These are phyloP conservation scores for Etia nguti DNA, from an alignment of 2,113 vertebrate species.

Conservation along the genomic window DNA sequence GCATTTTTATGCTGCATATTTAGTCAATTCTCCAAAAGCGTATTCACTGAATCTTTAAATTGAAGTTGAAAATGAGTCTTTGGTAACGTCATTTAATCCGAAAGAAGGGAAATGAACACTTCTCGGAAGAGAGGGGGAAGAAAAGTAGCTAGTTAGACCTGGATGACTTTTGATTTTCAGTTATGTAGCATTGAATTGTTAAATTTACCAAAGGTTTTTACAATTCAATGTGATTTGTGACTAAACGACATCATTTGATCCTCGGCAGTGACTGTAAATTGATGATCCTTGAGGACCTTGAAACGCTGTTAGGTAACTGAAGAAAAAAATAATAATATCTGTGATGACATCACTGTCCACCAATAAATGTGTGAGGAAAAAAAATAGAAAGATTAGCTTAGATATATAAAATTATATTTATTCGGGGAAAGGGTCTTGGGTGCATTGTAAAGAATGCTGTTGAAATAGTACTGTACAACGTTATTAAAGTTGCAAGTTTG, in stretches of 20 bases:
- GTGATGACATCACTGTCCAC: slow-evolving; percentile 43
- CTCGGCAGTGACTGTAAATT: slow-evolving; percentile 47
- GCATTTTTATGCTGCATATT: slow-evolving; percentile 85
- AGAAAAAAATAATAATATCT: slow-evolving; percentile 3
- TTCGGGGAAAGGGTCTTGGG: slow-evolving; percentile 30
- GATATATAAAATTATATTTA: slow-evolving; percentile 56
- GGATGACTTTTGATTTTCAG: slow-evolving; percentile 21
- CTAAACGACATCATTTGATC: slow-evolving; percentile 29
- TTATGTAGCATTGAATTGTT: slow-evolving; percentile 35
- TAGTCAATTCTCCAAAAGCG: slow-evolving; percentile 79
- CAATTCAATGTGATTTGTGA: slow-evolving; percentile 42
- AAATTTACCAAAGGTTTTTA: slow-evolving; percentile 48
- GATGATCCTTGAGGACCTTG: slow-evolving; percentile 9
- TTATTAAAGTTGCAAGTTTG: slow-evolving; percentile 73
- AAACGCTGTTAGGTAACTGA: slow-evolving; percentile 22
- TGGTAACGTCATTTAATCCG: slow-evolving; percentile 67
- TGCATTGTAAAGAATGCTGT: slow-evolving; percentile 62
- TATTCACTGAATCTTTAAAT: slow-evolving; percentile 70
- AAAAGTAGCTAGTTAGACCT: slow-evolving; percentile 13
- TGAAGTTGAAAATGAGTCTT: slow-evolving; percentile 65
- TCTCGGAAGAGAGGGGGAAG: slow-evolving; percentile 31
- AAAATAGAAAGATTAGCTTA: slow-evolving; percentile 49
- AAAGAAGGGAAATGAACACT: slow-evolving; percentile 14
- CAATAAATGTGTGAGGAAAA: slow-evolving; percentile 43
- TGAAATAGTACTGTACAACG: slow-evolving; percentile 65